phyloP scores from a whole-genome alignment of 53 echinoderm and acorn worm species.

The Antedon mediterranea region DNA sequence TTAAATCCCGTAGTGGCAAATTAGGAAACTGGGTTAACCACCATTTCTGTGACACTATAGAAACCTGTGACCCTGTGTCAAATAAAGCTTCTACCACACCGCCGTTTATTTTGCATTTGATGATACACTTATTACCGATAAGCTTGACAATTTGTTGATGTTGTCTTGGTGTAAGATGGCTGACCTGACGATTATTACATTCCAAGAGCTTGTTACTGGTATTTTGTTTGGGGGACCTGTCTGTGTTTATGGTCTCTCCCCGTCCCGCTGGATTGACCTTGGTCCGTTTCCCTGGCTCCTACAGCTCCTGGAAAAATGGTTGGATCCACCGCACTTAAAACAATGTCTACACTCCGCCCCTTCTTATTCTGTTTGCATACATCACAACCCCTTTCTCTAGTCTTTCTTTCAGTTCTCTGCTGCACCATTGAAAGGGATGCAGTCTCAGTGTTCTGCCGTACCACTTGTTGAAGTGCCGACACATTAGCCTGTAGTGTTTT shows the following conservation, averaged over 20 bases:
- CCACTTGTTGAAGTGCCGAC: neutral
- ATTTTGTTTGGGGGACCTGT: neutral
- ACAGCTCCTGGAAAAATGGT: slow-evolving; percentile 1
- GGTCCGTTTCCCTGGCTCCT: slow-evolving; percentile 18
- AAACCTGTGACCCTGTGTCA: too few relatives aligned
- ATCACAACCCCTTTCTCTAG: neutral
- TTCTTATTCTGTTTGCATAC: neutral
- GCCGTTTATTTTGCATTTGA: slow-evolving; percentile 5
- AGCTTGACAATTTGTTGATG: slow-evolving; percentile 1
- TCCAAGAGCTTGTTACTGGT: neutral
- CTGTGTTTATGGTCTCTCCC: neutral
- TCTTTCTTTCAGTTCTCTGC: too few relatives aligned
- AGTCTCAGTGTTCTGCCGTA: too few relatives aligned
- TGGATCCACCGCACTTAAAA: neutral
- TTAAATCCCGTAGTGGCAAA: slow-evolving; percentile 1
- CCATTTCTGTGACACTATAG: too few relatives aligned
- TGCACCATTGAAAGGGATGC: too few relatives aligned
- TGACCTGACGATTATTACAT: neutral
- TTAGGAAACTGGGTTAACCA: too few relatives aligned
- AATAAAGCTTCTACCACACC: neutral
- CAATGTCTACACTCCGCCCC: neutral
- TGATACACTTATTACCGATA: slow-evolving; percentile 3
- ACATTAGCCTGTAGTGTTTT: slow-evolving; percentile 5
- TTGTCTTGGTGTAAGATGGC: slow-evolving; percentile 1
- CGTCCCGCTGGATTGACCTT: slow-evolving; percentile 18